phyloP scores from a whole-genome alignment of 2,113 vertebrate genomes.

The Agapornis roseicollis region DNA sequence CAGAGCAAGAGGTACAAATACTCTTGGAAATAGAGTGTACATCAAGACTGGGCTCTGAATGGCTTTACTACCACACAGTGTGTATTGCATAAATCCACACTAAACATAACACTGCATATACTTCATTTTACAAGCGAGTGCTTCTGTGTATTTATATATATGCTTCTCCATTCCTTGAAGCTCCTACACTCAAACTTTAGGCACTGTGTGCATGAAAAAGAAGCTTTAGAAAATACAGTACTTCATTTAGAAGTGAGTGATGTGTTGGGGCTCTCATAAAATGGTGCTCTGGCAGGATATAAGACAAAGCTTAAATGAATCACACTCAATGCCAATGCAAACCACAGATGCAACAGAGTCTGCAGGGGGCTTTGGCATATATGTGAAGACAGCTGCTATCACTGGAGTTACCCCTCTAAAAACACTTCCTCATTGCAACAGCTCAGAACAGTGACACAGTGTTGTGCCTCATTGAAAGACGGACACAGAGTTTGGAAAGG shows the following conservation, averaged over 20 bases:
- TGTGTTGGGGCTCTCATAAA: neutral
- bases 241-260: neutral
- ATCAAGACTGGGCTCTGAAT: neutral
- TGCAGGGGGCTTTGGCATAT: neutral
- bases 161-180: neutral
- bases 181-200: slow-evolving; percentile 24
- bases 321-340: neutral
- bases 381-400: neutral
- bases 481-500: neutral
- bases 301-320: neutral
- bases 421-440: neutral
- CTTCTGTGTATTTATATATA: neutral
- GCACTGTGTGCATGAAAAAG: slow-evolving; percentile 11
- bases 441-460: neutral
- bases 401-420: neutral
- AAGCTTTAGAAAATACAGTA: neutral
- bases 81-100: slow-evolving; percentile 12
- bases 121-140: neutral
- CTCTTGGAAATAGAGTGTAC: neutral
- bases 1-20: neutral
- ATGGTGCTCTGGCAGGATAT: neutral
- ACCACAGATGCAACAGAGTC: neutral
- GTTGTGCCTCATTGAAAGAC: neutral
- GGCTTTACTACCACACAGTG: slow-evolving; percentile 6
- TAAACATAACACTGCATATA: neutral